Percentiles rank a stretch among this genome's conserved stretches.
Conservation (phyloP, 2,113 vertebrate genomes). For the Nettapus auritus region DNA sequence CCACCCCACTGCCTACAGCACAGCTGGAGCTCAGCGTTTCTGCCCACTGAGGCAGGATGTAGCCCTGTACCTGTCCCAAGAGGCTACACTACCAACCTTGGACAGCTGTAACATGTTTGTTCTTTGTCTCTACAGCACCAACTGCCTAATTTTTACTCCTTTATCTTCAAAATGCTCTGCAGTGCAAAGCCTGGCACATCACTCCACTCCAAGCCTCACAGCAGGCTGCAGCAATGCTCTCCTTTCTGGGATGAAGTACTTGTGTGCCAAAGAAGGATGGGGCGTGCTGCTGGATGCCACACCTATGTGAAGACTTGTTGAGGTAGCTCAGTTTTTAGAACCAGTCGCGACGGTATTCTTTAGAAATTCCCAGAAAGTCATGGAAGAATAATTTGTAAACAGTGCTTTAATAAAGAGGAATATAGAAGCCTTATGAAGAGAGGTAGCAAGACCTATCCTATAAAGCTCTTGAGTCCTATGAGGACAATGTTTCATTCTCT, state of each 20-base stretch:
- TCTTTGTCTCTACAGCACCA: not conserved
- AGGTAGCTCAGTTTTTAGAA: not conserved
- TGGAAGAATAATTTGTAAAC: not conserved
- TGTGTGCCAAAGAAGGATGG: not conserved
- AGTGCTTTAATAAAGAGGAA: conserved; percentile 32
- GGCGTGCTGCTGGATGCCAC: not conserved
- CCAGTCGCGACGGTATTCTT: not conserved
- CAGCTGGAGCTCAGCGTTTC: not conserved
- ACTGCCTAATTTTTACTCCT: not conserved
- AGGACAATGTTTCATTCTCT: not conserved
- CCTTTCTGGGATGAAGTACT: not conserved
- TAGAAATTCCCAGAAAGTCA: not conserved
- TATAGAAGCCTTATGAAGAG: not conserved
- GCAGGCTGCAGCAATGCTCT: not conserved
- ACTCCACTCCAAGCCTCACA: not conserved
- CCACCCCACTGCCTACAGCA: not conserved
- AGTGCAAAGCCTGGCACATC: not conserved
- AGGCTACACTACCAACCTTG: not conserved
- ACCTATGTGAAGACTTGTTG: not conserved
- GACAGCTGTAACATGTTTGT: not conserved
- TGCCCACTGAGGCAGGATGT: not conserved
- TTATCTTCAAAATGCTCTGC: not conserved
- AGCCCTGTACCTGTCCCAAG: not conserved
- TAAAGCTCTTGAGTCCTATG: not conserved
- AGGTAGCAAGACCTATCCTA: not conserved